phyloP scores from a whole-genome alignment of 2,797 vertebrate genomes.

The Cirrhinus molitorella region DNA sequence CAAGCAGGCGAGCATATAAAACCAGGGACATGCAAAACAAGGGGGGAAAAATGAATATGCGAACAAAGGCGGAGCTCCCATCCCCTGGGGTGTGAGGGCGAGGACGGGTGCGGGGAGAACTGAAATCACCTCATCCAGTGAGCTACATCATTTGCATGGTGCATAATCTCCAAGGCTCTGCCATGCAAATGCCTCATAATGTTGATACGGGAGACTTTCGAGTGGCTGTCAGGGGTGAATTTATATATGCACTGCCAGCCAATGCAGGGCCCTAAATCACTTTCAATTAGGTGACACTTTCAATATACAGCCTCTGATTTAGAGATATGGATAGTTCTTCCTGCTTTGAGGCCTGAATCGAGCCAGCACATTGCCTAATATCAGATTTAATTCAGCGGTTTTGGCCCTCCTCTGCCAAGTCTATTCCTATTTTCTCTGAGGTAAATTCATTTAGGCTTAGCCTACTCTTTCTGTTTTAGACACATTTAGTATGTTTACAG shows the following conservation, averaged over 20 bases:
- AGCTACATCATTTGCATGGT: slow-evolving; percentile 52
- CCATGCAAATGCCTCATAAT: slow-evolving; percentile 61
- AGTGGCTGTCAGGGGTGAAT: slow-evolving; percentile 45
- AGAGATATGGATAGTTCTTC: slow-evolving; percentile 81
- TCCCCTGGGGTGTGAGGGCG: slow-evolving; percentile 29
- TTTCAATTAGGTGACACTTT: slow-evolving; percentile 83
- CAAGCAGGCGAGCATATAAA: slow-evolving; percentile 43
- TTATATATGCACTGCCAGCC: slow-evolving; percentile 33
- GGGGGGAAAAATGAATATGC: slow-evolving; percentile 49
- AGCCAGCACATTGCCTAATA: neutral
- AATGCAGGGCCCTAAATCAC: slow-evolving; percentile 54
- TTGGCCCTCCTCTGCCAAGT: neutral
- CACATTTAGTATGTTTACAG: neutral
- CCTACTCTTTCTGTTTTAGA: neutral
- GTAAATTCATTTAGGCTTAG: slow-evolving; percentile 15
- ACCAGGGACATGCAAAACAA: slow-evolving; percentile 37
- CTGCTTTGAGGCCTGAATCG: slow-evolving; percentile 21
- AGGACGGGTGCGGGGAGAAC: neutral
- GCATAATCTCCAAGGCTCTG: slow-evolving; percentile 59
- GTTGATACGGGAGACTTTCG: slow-evolving; percentile 31
- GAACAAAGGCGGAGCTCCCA: slow-evolving; percentile 40
- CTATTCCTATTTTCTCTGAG: slow-evolving; percentile 37
- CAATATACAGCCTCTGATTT: slow-evolving; percentile 82
- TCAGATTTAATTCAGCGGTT: slow-evolving; percentile 30
- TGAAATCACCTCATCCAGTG: slow-evolving; percentile 53